These are phyloP conservation scores for Timandra comae DNA, from an alignment of 2,888 invertebrate genomes.

Conservation along the genomic window DNA sequence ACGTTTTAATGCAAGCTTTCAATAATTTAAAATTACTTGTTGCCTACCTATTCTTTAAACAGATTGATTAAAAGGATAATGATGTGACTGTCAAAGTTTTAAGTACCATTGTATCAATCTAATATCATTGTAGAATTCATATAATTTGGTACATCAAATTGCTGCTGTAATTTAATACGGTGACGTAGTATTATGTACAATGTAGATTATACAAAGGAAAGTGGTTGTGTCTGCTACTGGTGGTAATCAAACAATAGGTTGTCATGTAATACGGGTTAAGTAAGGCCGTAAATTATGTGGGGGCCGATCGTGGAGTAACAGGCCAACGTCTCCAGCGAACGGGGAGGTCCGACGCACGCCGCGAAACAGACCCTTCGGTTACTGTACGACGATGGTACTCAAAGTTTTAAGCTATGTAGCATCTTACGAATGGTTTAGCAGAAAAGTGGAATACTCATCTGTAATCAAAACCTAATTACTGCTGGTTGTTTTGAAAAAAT, in stretches of 20 bases:
- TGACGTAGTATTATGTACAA: no score
- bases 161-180: slow-evolving; percentile 6
- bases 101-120: no score
- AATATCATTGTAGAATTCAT: background rate
- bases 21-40: no score
- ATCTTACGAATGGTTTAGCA: no score
- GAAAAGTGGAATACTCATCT: no score
- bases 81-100: no score
- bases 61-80: no score
- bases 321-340: slow-evolving; percentile 34
- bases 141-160: slow-evolving; percentile 15
- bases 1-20: no score
- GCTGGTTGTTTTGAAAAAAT: no score
- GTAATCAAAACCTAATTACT: no score
- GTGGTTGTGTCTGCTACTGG: slow-evolving; percentile 11
- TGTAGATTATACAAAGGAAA: slow-evolving; percentile 4
- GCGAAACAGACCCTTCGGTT: slow-evolving; percentile 31
- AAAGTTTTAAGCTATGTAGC: slow-evolving; percentile 37
- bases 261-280: slow-evolving; percentile 50
- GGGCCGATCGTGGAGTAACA: slow-evolving; percentile 37
- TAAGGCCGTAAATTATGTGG: slow-evolving; percentile 44
- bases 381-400: slow-evolving; percentile 26
- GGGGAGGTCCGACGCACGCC: slow-evolving; percentile 34
- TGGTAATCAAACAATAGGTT: slow-evolving; percentile 49
- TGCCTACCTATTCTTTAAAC: no score